phyloP scores from a whole-genome alignment of 2,113 vertebrate species.

The Synodontis membranacea region DNA sequence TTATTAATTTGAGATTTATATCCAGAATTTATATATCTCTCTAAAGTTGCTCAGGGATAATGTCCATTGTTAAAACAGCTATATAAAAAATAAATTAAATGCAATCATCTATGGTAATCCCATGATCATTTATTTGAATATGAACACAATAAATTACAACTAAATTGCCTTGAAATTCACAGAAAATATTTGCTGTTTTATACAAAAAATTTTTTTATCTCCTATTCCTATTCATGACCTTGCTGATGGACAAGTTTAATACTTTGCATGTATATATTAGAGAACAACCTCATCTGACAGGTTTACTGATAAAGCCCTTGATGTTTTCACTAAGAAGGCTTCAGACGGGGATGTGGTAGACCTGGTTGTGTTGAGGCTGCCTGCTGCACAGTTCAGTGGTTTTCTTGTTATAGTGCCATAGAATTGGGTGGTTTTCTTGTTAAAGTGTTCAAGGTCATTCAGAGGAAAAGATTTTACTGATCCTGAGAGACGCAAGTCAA shows the following conservation, averaged over 20 bases:
- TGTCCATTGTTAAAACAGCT: too few relatives aligned
- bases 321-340: background rate
- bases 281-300: background rate
- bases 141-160: background rate
- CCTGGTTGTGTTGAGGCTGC: background rate
- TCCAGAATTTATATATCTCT: too few relatives aligned
- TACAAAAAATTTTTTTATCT: background rate
- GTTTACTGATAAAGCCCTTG: background rate
- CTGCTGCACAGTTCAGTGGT: background rate
- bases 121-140: too few relatives aligned
- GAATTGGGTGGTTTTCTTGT: constrained; percentile 11
- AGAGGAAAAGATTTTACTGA: background rate
- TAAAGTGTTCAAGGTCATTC: background rate
- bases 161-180: background rate
- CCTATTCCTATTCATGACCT: background rate
- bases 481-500: background rate
- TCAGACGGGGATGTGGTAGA: background rate
- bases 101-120: too few relatives aligned
- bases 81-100: too few relatives aligned
- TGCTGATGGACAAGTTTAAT: background rate
- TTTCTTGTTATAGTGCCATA: background rate
- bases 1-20: too few relatives aligned
- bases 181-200: background rate
- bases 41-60: too few relatives aligned
- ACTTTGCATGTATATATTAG: background rate